phyloP scores from a whole-genome alignment of 2,113 vertebrate genomes.

The Lucifuga dentata region DNA sequence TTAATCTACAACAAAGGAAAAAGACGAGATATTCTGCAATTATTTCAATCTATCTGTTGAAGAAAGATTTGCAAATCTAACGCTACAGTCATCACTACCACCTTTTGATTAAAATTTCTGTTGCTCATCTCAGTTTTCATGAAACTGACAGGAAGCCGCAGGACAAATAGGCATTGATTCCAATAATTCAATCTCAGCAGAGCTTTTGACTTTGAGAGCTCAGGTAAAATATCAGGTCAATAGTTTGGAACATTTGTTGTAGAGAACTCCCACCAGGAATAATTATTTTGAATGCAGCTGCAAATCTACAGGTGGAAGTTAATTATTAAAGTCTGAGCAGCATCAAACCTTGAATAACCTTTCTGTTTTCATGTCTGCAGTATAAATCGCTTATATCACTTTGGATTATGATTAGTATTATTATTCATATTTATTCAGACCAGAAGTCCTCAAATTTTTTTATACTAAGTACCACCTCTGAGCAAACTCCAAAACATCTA shows the following conservation, averaged over 20 bases:
- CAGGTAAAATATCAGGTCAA: conserved; percentile 50
- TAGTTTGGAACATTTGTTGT: conserved; percentile 9
- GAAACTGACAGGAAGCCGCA: conserved; percentile 69
- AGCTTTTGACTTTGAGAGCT: conserved; percentile 20
- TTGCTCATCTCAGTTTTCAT: conserved; percentile 61
- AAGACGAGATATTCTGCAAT: conserved; percentile 25
- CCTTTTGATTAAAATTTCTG: conserved; percentile 56
- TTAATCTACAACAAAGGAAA: conserved; percentile 24
- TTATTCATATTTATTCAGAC: no score
- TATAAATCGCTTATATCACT: no score
- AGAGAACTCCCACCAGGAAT: conserved; percentile 6
- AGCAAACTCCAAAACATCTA: no score
- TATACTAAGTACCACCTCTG: no score
- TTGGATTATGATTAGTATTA: no score
- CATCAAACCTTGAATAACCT: no score
- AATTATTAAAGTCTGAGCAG: no score
- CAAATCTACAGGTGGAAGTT: conserved; percentile 1
- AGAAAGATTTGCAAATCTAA: neutral
- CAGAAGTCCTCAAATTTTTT: no score
- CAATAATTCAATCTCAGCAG: conserved; percentile 51
- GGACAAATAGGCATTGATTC: conserved; percentile 63
- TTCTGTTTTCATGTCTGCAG: no score
- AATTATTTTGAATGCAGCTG: conserved; percentile 8
- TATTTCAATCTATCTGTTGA: neutral
- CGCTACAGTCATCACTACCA: conserved; percentile 30